Evolutionary conservation across 2,797 vertebrate genomes (phyloP).

Genomic region (Acipenser ruthenus): DNA sequence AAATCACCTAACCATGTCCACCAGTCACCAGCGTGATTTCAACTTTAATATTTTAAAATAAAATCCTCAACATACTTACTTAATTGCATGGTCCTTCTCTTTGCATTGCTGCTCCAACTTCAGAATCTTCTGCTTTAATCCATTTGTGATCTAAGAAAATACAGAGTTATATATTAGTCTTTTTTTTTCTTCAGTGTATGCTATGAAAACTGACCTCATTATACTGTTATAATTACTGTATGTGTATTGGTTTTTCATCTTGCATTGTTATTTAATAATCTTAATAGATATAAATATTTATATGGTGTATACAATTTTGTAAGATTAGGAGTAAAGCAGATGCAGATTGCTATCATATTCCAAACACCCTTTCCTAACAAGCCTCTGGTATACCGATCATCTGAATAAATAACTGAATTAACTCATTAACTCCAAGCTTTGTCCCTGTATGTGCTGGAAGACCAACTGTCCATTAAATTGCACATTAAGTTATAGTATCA

Average conservation of each 20-base stretch:
- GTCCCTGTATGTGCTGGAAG: background rate
- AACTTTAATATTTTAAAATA: background rate
- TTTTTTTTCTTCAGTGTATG: background rate
- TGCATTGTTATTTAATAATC: background rate
- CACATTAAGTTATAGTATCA: background rate
- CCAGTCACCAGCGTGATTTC: background rate
- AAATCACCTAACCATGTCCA: conserved; percentile 1
- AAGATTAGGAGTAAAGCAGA: background rate
- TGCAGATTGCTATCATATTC: background rate
- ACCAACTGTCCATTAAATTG: background rate
- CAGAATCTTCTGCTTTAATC: conserved; percentile 80
- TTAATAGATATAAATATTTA: background rate
- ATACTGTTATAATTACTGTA: background rate
- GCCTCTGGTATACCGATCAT: no score
- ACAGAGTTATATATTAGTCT: conserved; percentile 13
- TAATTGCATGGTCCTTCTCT: conserved; percentile 74
- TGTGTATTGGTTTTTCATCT: background rate
- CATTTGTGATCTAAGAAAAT: conserved; percentile 61
- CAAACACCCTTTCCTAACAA: no score
- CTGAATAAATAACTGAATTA: background rate
- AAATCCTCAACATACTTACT: conserved; percentile 43
- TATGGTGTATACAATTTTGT: no score
- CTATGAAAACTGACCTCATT: background rate
- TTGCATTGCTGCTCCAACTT: conserved; percentile 83
- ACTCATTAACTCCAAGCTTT: background rate